These are phyloP conservation scores for Meandrina meandrites DNA, from an alignment of 92 coral and sea anemone genomes.

Conservation along the genomic window DNA sequence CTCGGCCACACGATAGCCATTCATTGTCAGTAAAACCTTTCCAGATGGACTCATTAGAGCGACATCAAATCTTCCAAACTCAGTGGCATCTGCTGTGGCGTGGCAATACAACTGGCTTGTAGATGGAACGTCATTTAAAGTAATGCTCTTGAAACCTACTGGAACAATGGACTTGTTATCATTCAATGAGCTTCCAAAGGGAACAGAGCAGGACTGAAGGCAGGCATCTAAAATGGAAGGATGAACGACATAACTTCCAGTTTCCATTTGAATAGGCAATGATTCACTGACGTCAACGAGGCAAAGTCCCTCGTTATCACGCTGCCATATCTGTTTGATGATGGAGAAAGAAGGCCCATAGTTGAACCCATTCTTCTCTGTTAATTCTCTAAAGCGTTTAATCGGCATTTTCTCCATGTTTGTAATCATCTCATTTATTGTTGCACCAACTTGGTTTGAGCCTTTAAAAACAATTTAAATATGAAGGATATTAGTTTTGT, in stretches of 20 bases:
- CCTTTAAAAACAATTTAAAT: too few relatives aligned
- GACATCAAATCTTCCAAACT: conserved; percentile 37
- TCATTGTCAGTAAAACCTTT: conserved; percentile 15
- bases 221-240: conserved; percentile 93
- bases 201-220: conserved; percentile 72
- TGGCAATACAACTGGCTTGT: conserved; percentile 59
- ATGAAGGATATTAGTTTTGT: too few relatives aligned
- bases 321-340: conserved; percentile 68
- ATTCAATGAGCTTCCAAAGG: background rate
- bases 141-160: conserved; percentile 33
- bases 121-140: background rate
- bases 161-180: conserved; percentile 48
- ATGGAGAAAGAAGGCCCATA: conserved; percentile 79
- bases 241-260: conserved; percentile 67
- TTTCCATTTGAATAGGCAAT: conserved; percentile 26
- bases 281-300: conserved; percentile 49
- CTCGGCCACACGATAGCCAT: conserved; percentile 58
- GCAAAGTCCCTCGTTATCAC: conserved; percentile 69
- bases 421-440: conserved; percentile 34
- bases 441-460: background rate
- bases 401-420: conserved; percentile 60
- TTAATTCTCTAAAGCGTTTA: conserved; percentile 52
- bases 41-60: too few relatives aligned
- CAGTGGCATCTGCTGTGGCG: conserved; percentile 36
- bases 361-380: conserved; percentile 66